These are phyloP conservation scores for Melanostigma gelatinosum DNA, from an alignment of 2,113 vertebrate genomes.

Conservation along the genomic window DNA sequence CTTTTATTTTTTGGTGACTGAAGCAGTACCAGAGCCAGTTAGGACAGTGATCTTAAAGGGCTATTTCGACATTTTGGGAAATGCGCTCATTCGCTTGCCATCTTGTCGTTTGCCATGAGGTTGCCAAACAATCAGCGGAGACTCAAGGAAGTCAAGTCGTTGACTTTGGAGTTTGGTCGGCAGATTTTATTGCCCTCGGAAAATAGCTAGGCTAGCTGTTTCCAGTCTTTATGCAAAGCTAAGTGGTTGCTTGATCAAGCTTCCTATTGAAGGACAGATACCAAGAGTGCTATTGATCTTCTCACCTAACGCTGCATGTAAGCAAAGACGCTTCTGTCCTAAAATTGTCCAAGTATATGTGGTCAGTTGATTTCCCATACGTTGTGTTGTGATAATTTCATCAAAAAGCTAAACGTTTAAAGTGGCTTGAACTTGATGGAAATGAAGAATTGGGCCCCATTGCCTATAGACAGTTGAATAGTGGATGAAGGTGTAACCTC, in stretches of 20 bases:
- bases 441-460: background rate
- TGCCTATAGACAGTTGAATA: background rate
- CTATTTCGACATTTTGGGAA: slow-evolving; percentile 1
- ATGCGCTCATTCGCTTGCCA: background rate
- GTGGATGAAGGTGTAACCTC: background rate
- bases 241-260: background rate
- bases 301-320: background rate
- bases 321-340: background rate
- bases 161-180: background rate
- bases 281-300: background rate
- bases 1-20: slow-evolving; percentile 45
- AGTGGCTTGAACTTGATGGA: background rate
- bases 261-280: background rate
- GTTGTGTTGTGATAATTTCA: too few species aligned
- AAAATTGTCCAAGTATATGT: background rate
- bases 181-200: background rate
- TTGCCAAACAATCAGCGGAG: background rate
- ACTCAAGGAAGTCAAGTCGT: background rate
- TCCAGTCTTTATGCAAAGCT: slow-evolving; percentile 1
- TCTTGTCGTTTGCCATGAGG: background rate
- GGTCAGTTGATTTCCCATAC: background rate
- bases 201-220: background rate
- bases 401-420: background rate
- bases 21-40: slow-evolving; percentile 8
- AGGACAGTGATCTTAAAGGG: slow-evolving; percentile 4